These are phyloP conservation scores for Dryas iulia DNA, from an alignment of 1,140 invertebrate species.

Conservation along the genomic window DNA sequence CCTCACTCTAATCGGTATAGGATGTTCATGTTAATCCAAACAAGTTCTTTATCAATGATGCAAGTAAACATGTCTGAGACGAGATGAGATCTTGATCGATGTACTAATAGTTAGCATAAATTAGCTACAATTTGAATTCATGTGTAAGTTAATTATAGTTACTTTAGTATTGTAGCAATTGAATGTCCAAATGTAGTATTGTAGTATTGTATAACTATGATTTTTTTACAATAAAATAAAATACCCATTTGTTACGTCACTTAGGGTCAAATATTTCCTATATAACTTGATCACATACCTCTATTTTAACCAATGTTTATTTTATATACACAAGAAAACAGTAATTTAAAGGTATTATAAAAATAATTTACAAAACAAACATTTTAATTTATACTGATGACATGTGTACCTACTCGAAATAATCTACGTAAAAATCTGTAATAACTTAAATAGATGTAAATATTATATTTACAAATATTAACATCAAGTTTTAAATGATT, in stretches of 20 bases:
- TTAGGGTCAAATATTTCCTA: no score
- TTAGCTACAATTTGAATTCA: neutral
- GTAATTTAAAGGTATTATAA: neutral
- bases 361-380: neutral
- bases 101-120: neutral
- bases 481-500: neutral
- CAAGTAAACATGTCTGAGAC: slow-evolving; percentile 11
- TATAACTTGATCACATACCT: no score
- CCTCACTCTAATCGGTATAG: slow-evolving; percentile 54
- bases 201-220: no score
- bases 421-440: neutral
- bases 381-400: neutral
- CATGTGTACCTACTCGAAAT: neutral
- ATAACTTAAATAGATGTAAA: neutral
- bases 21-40: slow-evolving; percentile 60
- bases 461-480: slow-evolving; percentile 2
- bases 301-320: no score
- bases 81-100: neutral
- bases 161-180: neutral
- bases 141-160: no score
- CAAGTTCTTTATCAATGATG: slow-evolving; percentile 45
- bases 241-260: no score
- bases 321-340: neutral
- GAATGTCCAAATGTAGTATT: no score
- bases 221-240: no score